Evolutionary conservation across 2,797 vertebrate genomes (phyloP).

Genomic region (Galago senegalensis): DNA sequence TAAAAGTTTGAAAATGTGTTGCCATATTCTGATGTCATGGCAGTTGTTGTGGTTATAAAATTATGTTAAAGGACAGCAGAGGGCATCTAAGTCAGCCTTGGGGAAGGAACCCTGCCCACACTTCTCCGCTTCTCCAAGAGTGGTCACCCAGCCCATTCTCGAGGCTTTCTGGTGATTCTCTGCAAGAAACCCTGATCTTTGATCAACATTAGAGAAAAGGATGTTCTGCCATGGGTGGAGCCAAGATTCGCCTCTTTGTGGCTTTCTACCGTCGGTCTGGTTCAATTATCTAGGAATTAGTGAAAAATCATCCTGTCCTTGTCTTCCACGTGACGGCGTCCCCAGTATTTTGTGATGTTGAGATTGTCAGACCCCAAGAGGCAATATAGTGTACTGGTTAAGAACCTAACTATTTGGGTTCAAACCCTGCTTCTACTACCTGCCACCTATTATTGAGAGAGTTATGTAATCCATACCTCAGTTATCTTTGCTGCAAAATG

Average conservation of each 20-base stretch:
- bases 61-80: neutral
- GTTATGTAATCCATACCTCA: neutral
- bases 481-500: neutral
- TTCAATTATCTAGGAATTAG: neutral
- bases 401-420: neutral
- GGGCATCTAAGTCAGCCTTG: neutral
- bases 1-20: neutral
- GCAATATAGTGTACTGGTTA: neutral
- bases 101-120: neutral
- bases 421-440: neutral
- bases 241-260: neutral
- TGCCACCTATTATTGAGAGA: neutral
- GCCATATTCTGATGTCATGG: neutral
- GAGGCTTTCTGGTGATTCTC: neutral
- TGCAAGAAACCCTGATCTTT: neutral
- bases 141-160: neutral
- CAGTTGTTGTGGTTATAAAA: neutral
- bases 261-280: neutral
- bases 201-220: neutral
- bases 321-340: neutral
- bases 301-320: neutral
- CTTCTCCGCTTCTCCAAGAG: neutral
- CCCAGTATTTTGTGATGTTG: neutral
- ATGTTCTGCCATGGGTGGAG: neutral
- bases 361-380: neutral